Base-by-base conservation (phyloP, 2,113 vertebrate species). In the Danionella cerebrum region DNA sequence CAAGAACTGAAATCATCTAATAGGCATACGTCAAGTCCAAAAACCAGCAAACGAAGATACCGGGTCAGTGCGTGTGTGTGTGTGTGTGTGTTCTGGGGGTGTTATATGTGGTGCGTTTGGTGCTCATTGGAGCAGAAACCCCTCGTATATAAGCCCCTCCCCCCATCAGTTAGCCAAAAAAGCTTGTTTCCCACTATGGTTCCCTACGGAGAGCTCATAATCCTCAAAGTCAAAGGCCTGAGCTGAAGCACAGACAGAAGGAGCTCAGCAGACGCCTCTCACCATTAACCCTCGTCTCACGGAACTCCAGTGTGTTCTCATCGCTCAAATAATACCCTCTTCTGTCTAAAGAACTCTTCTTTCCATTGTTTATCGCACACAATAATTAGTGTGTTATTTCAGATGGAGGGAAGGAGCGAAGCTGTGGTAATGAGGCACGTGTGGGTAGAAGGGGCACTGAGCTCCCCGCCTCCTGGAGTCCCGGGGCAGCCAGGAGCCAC, bases 401-500 rank as follows among this genome's bases (percentile, higher is more conserved):
- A 39, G 35, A 38, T 6, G 21, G 8, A 39, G 12, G 22, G 14
- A 42, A 59, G 14, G 24, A 38, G 25, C 12, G 4, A n/a, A 6
- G 11, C 19, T 39, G 19, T 36, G 19, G 6, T 38, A 55, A 36
- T 41, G n/a, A 2, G 11, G 11, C 57, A 59, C 10, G 39, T 60
- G 24, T 9, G 7, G 31, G 19, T 48, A 13, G 10, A 50, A 14
- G n/a, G 29, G 19, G 41, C 58, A 39, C 54, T 35, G 47, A 3
- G 4, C 47, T 13, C 41, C 44, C 66, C 53, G 18, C 33, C 47
- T 18, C 13, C 76, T 76, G 78, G 80, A 78, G 80, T 76, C 74
- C 74, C 64, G 66, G 79, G 71, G 57, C 82, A 76, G 79, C 78
- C 76, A 83, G 85, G 86, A 88, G 85, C 86, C 86, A 84, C 67